Evolutionary conservation across 1,140 invertebrate genomes (phyloP), one percentile per base, ranked within the genome.

Genomic region (Euborellia annulipes): DNA sequence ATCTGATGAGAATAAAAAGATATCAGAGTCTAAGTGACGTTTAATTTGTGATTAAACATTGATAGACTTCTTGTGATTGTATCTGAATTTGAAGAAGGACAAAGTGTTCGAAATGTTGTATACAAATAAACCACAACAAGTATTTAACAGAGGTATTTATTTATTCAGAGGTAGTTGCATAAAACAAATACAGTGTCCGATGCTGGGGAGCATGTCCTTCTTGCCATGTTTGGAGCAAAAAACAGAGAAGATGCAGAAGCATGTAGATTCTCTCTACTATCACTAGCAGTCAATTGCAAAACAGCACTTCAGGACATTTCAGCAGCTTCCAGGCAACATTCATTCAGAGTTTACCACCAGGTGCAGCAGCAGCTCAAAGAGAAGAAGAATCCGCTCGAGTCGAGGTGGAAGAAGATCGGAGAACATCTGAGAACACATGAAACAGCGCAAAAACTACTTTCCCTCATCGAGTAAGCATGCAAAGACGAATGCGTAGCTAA

Each of bases 261-360:
- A n/a, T n/a, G 8, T 40, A 14, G 38, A 40, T 40, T 7, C 38
- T 40, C 38, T 40, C 7, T 14, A 16, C 38, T 8, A 40, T 16
- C 38, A 40, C 38, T 40, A 9, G 38, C 18, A 40, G 38, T 8
- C 38, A 8, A 7, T 40, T 14, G 38, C 38, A 40, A 40, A 40
- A 40, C 38, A 14, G 14, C 38, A 8, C 41, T 49, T 21, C 50
- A 47, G 9, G 47, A 36, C 11, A 52, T 48, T 13, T 22, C 43
- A 44, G 45, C 30, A 23, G 48, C 46, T 32, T 41, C 40, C 13
- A 6, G 14, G 18, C 36, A 44, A 36, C 48, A 50, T 30, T 46
- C 48, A 18, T 39, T 43, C 13, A 37, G 50, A 50, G 41, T 44
- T 8, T 50, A 50, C 30, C 37, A 22, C 13, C 50, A 52, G 36